Percentiles rank a stretch among this genome's conserved stretches.
These are phyloP conservation scores for Galeruca laticollis DNA, from an alignment of 2,888 invertebrate genomes.

Conservation along the genomic window DNA sequence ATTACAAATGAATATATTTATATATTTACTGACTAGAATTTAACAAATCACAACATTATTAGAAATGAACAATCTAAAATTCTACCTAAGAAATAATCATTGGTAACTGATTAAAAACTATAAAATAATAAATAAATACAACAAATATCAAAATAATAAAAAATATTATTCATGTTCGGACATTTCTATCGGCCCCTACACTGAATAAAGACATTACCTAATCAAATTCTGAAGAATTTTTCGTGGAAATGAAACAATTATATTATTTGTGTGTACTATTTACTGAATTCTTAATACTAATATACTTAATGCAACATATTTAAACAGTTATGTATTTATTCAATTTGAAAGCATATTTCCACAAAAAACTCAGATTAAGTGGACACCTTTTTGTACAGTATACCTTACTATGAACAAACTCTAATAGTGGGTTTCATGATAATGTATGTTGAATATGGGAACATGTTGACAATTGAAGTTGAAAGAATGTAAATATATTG, in stretches of 20 bases:
- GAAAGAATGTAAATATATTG: too few relatives aligned
- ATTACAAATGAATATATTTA: conserved; percentile 23
- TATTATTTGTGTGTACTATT: neutral
- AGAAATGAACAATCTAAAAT: conserved; percentile 49
- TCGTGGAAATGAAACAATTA: neutral
- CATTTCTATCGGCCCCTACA: neutral
- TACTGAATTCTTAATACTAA: neutral
- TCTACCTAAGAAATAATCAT: conserved; percentile 50
- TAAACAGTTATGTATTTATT: neutral
- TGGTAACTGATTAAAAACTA: conserved; percentile 52
- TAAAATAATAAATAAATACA: conserved; percentile 49
- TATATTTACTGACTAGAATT: conserved; percentile 64
- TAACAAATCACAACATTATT: conserved; percentile 61
- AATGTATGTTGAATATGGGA: too few relatives aligned
- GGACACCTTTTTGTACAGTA: neutral
- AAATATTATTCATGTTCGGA: conserved; percentile 24
- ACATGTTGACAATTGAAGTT: too few relatives aligned
- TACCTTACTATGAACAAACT: neutral
- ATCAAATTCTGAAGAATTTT: neutral
- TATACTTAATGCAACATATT: neutral
- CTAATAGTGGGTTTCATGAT: neutral
- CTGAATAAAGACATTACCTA: neutral
- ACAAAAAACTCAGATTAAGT: neutral
- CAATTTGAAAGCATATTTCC: neutral
- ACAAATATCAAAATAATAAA: conserved; percentile 51